Percentiles rank a stretch among this genome's conserved stretches.
phyloP scores from a whole-genome alignment of 2,113 vertebrate genomes.

The Rattus rattus region DNA sequence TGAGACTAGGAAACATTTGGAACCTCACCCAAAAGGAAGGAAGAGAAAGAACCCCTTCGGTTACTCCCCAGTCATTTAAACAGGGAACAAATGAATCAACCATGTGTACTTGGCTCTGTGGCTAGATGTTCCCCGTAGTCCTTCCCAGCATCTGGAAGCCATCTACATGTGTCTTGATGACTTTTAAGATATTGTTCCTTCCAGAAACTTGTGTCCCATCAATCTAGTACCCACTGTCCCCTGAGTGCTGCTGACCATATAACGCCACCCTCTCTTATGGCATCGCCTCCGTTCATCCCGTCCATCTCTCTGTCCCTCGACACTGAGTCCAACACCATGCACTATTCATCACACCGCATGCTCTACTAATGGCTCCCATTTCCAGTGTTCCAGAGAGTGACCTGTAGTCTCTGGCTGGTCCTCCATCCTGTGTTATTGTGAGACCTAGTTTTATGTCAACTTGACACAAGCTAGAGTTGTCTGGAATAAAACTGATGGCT shows the following conservation, averaged over 20 bases:
- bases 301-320: background rate
- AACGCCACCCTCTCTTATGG: background rate
- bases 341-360: background rate
- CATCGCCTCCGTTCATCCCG: background rate
- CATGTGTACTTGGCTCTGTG: background rate
- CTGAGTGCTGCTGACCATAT: background rate
- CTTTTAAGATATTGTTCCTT: background rate
- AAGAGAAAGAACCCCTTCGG: background rate
- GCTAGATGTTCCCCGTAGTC: background rate
- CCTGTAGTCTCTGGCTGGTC: background rate
- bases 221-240: background rate
- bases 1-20: background rate
- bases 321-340: background rate
- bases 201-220: background rate
- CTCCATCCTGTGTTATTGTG: background rate
- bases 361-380: background rate
- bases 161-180: background rate
- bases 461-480: background rate
- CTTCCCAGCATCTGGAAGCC: background rate
- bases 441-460: background rate
- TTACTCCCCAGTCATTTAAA: background rate
- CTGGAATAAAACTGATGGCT: background rate
- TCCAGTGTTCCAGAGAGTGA: background rate
- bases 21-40: background rate
- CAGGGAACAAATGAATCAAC: accelerated